Conservation (phyloP, 2,797 vertebrate species). For the Gymnopithys bicolor region DNA sequence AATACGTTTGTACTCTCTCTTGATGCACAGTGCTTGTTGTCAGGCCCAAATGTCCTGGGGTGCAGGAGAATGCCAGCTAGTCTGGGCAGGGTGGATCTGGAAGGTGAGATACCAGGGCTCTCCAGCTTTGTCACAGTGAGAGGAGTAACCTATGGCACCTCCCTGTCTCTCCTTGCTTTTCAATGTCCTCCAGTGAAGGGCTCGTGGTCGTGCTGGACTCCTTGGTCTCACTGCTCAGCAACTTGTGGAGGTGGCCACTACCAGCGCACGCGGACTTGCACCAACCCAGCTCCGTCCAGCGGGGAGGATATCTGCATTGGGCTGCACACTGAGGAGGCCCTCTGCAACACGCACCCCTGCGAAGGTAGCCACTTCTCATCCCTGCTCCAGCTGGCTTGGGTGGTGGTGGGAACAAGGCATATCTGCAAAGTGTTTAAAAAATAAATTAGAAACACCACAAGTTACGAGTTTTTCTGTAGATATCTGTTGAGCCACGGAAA, state of each 20-base stretch:
- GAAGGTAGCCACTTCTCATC: conserved; percentile 81
- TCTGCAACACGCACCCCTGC: conserved; percentile 94
- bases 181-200: conserved; percentile 84
- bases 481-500: not conserved
- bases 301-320: conserved; percentile 97
- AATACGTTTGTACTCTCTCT: not conserved
- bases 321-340: conserved; percentile 95
- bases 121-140: not conserved
- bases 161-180: conserved; percentile 28
- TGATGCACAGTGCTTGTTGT: not conserved
- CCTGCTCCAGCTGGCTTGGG: not conserved
- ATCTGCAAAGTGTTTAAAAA: not conserved
- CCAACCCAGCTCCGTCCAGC: conserved; percentile 84
- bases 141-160: not conserved
- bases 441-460: not conserved
- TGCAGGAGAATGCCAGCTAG: not conserved
- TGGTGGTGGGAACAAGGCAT: not conserved
- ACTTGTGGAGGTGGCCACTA: conserved; percentile 96
- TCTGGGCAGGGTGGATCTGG: not conserved
- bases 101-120: not conserved
- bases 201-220: conserved; percentile 96
- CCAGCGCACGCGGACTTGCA: conserved; percentile 94
- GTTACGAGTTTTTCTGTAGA: not conserved
- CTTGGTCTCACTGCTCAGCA: conserved; percentile 95
- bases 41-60: not conserved